These are phyloP conservation scores for Eulemur mongoz DNA, from an alignment of 2,797 vertebrate genomes.

Conservation along the genomic window DNA sequence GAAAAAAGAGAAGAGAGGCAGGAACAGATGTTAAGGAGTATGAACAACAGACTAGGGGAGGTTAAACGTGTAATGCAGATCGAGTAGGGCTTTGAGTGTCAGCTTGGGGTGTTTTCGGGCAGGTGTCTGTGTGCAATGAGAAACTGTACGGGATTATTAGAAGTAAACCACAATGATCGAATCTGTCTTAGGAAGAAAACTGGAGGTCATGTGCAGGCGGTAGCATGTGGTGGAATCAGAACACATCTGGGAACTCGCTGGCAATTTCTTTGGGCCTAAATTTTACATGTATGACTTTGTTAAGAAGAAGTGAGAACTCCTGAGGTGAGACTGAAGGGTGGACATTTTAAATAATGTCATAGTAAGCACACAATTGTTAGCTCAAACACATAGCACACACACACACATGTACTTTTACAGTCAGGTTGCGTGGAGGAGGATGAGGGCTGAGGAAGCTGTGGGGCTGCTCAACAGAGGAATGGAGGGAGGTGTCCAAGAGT, in stretches of 20 bases:
- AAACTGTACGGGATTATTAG: neutral
- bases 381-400: neutral
- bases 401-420: neutral
- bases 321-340: neutral
- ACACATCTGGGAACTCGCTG: neutral
- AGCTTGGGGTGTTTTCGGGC: neutral
- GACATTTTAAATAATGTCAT: neutral
- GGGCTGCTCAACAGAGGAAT: neutral
- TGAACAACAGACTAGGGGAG: neutral
- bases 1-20: neutral
- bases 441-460: neutral
- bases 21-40: neutral
- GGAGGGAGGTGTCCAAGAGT: neutral
- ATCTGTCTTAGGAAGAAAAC: neutral
- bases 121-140: neutral
- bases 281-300: neutral
- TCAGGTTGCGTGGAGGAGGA: neutral
- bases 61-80: neutral
- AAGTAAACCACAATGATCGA: neutral
- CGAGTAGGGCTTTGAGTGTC: neutral
- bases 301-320: neutral
- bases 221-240: neutral
- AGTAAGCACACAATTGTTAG: neutral
- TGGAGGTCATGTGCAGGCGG: neutral
- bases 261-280: neutral